These are phyloP conservation scores for Spisula solida DNA, from an alignment of 2,888 invertebrate species.

Conservation along the genomic window DNA sequence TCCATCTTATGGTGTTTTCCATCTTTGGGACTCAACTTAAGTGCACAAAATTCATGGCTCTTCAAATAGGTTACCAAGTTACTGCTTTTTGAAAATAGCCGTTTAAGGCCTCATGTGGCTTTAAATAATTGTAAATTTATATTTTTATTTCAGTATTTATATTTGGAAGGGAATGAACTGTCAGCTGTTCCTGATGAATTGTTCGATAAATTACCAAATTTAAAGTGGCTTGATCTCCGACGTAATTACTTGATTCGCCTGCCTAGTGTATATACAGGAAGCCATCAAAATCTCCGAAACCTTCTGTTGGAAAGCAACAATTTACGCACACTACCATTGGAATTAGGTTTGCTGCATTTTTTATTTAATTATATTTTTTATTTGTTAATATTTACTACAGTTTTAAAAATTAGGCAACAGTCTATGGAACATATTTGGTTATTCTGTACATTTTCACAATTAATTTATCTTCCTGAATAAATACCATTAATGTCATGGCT, in stretches of 20 bases:
- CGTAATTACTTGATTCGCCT: slow-evolving; percentile 83
- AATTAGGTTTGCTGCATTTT: slow-evolving; percentile 81
- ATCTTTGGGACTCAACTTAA: too few species aligned
- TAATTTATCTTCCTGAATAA: too few species aligned
- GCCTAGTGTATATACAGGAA: slow-evolving; percentile 84
- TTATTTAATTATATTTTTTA: background rate
- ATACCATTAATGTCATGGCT: too few species aligned
- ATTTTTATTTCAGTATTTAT: slow-evolving; percentile 83
- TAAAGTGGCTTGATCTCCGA: slow-evolving; percentile 86
- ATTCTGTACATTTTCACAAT: too few species aligned
- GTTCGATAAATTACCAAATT: slow-evolving; percentile 84
- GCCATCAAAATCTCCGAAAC: slow-evolving; percentile 83
- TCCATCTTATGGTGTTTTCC: too few species aligned
- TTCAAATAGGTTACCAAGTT: too few species aligned
- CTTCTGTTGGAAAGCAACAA: slow-evolving; percentile 86
- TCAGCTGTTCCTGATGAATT: slow-evolving; percentile 85
- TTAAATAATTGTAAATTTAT: background rate
- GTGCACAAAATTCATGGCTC: too few species aligned
- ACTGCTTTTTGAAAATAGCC: too few species aligned
- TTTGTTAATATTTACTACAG: too few species aligned
- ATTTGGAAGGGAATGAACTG: slow-evolving; percentile 86
- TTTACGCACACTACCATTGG: slow-evolving; percentile 84
- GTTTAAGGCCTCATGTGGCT: too few species aligned
- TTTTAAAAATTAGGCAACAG: too few species aligned
- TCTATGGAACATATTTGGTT: too few species aligned